phyloP scores from a whole-genome alignment of 2,113 vertebrate genomes.

The Ceyx melanurus region DNA sequence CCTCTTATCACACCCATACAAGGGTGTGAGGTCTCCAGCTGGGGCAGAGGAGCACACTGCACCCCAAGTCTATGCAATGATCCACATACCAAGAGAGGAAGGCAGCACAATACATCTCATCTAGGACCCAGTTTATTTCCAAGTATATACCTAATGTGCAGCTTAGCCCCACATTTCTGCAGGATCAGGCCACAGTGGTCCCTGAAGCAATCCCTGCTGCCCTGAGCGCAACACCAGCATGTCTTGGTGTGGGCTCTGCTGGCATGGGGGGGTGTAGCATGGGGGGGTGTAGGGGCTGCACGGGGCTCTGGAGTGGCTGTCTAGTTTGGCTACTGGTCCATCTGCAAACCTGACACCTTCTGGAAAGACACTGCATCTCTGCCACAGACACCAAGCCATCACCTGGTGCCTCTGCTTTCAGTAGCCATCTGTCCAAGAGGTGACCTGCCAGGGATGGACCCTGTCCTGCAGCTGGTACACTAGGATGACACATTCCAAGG shows the following conservation, averaged over 20 bases:
- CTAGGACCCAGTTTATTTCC: not conserved
- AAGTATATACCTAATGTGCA: not conserved
- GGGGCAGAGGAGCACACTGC: not conserved
- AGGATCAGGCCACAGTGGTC: not conserved
- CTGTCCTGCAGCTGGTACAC: not conserved
- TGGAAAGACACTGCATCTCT: not conserved
- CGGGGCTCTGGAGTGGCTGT: not conserved
- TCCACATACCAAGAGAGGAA: not conserved
- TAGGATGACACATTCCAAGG: rapidly evolving
- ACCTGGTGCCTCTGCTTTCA: not conserved
- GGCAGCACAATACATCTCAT: not conserved
- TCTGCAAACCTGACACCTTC: not conserved
- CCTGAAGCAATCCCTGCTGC: not conserved
- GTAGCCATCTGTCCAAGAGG: not conserved
- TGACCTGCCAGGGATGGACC: not conserved
- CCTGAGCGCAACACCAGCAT: not conserved
- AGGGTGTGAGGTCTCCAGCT: not conserved
- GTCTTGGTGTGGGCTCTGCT: not conserved
- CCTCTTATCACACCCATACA: not conserved
- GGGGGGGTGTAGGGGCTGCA: not conserved
- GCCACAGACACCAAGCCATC: rapidly evolving
- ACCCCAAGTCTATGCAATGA: not conserved
- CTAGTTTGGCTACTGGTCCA: not conserved
- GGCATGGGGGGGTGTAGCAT: not conserved
- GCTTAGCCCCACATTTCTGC: not conserved